These are phyloP conservation scores for Pollenia amentaria DNA, from an alignment of 2,888 invertebrate species.

Conservation along the genomic window DNA sequence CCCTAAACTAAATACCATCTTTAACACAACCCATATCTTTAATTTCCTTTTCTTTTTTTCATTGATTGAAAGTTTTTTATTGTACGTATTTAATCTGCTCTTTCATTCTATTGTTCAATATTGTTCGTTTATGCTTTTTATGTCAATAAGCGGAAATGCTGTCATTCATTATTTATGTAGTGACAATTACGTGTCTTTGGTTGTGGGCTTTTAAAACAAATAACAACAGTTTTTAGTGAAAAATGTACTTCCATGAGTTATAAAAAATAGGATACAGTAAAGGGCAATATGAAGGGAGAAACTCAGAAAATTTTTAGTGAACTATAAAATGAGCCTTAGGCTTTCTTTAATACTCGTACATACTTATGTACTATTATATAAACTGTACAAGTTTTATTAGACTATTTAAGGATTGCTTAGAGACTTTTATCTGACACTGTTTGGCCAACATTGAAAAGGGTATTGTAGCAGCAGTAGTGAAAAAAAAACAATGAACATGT, in stretches of 20 bases:
- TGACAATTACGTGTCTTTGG: slow-evolving; percentile 24
- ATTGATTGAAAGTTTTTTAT: background rate
- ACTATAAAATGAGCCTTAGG: too few species aligned
- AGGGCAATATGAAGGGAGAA: too few species aligned
- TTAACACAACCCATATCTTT: too few species aligned
- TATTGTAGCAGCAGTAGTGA: background rate
- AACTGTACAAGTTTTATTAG: too few species aligned
- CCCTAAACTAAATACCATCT: too few species aligned
- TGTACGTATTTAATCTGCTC: background rate
- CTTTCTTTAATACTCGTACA: too few species aligned
- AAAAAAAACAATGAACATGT: slow-evolving; percentile 8
- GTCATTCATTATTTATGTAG: slow-evolving; percentile 17
- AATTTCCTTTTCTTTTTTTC: too few species aligned
- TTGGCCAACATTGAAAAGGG: background rate
- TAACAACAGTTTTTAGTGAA: background rate
- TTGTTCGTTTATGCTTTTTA: slow-evolving; percentile 3
- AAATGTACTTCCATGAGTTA: background rate
- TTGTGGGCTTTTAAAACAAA: background rate
- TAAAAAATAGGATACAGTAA: too few species aligned
- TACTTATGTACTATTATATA: too few species aligned
- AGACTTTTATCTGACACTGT: background rate
- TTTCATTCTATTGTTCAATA: background rate
- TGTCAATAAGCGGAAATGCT: slow-evolving; percentile 18
- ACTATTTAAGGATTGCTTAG: too few species aligned
- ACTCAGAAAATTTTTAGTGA: too few species aligned